Base-by-base conservation (phyloP, 2,888 invertebrate species). In the Cremastinae sp. region DNA sequence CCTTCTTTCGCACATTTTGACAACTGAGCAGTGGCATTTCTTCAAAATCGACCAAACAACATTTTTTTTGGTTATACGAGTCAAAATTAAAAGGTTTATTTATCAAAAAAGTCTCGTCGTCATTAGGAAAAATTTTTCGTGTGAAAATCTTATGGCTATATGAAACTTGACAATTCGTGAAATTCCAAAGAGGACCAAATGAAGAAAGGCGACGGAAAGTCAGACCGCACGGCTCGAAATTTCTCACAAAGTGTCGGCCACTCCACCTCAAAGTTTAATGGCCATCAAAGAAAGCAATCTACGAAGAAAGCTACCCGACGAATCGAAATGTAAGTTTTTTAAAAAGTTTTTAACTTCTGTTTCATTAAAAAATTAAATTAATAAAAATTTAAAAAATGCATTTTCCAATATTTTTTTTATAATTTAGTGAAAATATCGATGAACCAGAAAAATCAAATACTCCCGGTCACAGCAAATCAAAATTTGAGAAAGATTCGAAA, bases 121-220 rank as follows among this genome's bases (percentile, higher is more conserved):
- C 2, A 28, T 28, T 28, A 28, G 28, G 61, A 51, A 8, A 70
- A 53, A 64, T 68, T 71, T 2, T 10, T 68, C 39, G 56, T 2
- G 22, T 22, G 22, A 71, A 16, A 56, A 72, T 39, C 43, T 18
- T 16, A 47, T 22, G 28, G 37, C 39, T 35, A 9, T 18, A 37
- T 72, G 56, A 64, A 62, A 66, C 43, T 47, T 12, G 20, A 51
- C 20, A 71, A 37, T 16, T 22, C 16, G 35, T 55, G 49, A 66
- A 18, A 61, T 66, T 41, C 12, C 28, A 56, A 71, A 22, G 20
- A 61, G 7, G 5, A 12, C 55, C 14, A 66, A 56, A 75, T 75
- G 75, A 68, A 68, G 58, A 72, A 68, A 53, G 56, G 41, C 39
- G 56, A 70, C 49, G 73, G 37, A 16, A 70, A 74, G 43, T 39